Base-by-base conservation (phyloP, 2,888 invertebrate species). In the Scaptomyza flava region DNA sequence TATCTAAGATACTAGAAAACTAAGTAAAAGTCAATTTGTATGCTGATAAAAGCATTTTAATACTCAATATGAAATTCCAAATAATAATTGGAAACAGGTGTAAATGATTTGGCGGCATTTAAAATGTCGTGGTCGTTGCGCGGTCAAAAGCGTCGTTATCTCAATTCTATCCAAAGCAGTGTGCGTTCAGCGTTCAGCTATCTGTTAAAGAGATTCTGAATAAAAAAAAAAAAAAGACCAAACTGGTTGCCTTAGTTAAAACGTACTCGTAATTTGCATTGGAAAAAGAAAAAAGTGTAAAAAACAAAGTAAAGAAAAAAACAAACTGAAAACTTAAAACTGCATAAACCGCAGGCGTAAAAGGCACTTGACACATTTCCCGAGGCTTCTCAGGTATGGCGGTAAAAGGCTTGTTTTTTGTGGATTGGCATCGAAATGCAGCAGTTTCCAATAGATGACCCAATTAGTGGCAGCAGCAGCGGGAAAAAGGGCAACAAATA, bases 211-310 rank as follows among this genome's bases (percentile, higher is more conserved):
- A 62, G 66, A 56, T 69, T 53, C 64, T 64, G 23, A 0, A 38
- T 3, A 38, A 14, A 36, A 36, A 14, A 4, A 7, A 4, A 34
- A 34, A 11, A 4, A 6, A 0, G 6, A 0, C 5, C 38, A 85
- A 81, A 81, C 88, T 69, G 77, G 81, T 79, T 81, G 79, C 81
- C 62, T 67, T 33, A 54, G 63, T 70, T 57, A 69, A 71, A 41
- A 64, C 64, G 68, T 58, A 68, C 79, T 82, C 74, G 89, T 72
- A 77, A 82, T 82, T 82, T 88, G 87, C 89, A 86, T 88, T 64
- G 56, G 33, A 41, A 34, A 46, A 50, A 50, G n/a, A 20, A 17
- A 34, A 34, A 27, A 27, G 17, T 3, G 6, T 3, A 27, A 27
- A 6, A n/a, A 11, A 46, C 14, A 14, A 27, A 3, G 1, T 17